Percentiles rank a stretch among this genome's conserved stretches.
Conservation (phyloP, 2,113 vertebrate species). For the Syrmaticus mikado region DNA sequence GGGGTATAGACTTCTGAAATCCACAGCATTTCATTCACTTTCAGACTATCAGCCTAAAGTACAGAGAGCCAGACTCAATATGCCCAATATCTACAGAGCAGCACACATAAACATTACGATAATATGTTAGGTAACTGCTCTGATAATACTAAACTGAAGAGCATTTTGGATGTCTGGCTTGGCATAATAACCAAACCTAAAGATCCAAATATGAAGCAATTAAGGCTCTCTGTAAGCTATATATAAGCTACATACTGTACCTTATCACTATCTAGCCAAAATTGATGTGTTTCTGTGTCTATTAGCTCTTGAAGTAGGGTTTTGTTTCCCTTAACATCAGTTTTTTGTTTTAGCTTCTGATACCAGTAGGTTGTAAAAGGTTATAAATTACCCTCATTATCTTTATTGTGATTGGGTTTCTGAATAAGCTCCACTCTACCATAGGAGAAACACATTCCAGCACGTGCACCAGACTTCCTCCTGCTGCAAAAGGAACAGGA, state of each 20-base stretch:
- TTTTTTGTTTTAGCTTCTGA: constrained; percentile 36
- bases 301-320: not conserved
- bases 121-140: not conserved
- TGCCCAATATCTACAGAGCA: not conserved
- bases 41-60: not conserved
- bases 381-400: constrained; percentile 63
- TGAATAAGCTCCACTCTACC: constrained; percentile 51
- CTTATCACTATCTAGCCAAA: constrained; percentile 11
- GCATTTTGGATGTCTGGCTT: constrained; percentile 29
- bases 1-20: not conserved
- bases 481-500: constrained; percentile 12
- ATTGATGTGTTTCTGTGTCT: constrained; percentile 11
- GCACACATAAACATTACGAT: not conserved
- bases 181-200: constrained; percentile 56
- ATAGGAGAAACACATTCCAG: constrained; percentile 50
- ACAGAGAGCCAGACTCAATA: not conserved
- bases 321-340: constrained; percentile 26
- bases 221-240: constrained; percentile 44
- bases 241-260: constrained; percentile 1
- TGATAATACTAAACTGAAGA: constrained; percentile 1
- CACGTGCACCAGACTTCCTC: constrained; percentile 48
- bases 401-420: constrained; percentile 43
- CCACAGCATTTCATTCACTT: not conserved
- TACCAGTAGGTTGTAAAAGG: constrained; percentile 5
- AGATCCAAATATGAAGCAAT: constrained; percentile 38